A percentile compares a stretch with the other conserved stretches of the same genome.
These are phyloP conservation scores for Pelecanoides urinatrix DNA, from an alignment of 2,113 vertebrate species.

Conservation along the genomic window DNA sequence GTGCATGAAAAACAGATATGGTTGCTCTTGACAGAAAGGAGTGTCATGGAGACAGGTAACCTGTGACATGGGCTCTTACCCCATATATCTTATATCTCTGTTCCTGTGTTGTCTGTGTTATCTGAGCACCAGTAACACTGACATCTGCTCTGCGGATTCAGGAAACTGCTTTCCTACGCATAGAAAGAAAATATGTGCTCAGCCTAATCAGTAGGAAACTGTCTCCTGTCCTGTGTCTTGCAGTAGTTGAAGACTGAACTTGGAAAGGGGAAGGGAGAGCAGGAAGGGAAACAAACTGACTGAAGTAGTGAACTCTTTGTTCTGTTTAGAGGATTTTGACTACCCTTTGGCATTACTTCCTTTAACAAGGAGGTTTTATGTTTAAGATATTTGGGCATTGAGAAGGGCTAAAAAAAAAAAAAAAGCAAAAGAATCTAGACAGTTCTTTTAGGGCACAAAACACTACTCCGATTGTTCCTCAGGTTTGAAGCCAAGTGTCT, in stretches of 20 bases:
- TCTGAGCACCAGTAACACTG: neutral
- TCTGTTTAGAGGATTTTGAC: constrained; percentile 10
- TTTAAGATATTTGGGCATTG: neutral
- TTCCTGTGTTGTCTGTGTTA: neutral
- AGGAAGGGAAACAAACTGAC: neutral
- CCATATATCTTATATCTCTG: neutral
- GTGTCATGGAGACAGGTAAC: neutral
- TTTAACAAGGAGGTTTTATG: constrained; percentile 25
- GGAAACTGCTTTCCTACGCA: neutral
- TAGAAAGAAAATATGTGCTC: neutral
- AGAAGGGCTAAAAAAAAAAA: neutral
- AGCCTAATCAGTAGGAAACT: neutral
- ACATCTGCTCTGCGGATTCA: neutral
- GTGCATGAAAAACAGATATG: neutral
- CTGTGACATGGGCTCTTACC: neutral
- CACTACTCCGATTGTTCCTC: neutral
- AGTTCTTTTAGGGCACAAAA: neutral
- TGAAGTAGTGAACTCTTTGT: neutral
- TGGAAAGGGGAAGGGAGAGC: neutral
- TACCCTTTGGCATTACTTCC: neutral
- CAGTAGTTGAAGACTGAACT: neutral
- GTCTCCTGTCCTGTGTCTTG: neutral
- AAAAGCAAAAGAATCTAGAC: neutral
- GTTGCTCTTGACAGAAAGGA: neutral
- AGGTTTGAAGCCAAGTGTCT: neutral